A percentile compares a stretch with the other conserved stretches of the same genome.
Evolutionary conservation across 1,140 invertebrate species (phyloP).

Genomic region (Parapsyche elsis): DNA sequence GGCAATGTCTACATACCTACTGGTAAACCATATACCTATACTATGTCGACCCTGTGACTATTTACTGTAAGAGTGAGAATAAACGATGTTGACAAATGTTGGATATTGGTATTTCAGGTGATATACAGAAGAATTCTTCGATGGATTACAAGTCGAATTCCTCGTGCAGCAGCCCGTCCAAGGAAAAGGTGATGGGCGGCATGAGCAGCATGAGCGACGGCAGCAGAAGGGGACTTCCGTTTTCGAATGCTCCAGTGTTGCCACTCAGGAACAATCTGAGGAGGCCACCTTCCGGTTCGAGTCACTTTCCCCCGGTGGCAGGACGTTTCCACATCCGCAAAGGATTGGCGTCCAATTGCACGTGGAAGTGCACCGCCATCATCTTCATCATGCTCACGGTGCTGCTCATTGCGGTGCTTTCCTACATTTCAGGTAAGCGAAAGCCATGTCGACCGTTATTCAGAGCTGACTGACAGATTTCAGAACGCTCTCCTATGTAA

Average conservation of each 20-base stretch:
- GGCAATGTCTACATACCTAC: constrained; percentile 94
- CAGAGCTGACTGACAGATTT: too few species aligned
- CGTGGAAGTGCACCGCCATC: constrained; percentile 91
- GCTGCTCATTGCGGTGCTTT: constrained; percentile 82
- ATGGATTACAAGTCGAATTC: constrained; percentile 90
- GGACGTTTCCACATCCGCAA: constrained; percentile 88
- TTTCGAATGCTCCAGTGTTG: constrained; percentile 76
- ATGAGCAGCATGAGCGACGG: constrained; percentile 68
- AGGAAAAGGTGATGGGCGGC: constrained; percentile 70
- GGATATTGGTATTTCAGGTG: constrained; percentile 68
- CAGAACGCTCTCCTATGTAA: too few species aligned
- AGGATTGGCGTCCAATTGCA: constrained; percentile 85
- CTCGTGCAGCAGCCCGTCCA: constrained; percentile 82
- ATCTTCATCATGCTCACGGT: constrained; percentile 85
- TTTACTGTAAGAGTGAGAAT: not conserved
- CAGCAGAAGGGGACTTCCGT: constrained; percentile 68
- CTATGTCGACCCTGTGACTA: too few species aligned
- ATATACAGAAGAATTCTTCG: constrained; percentile 87
- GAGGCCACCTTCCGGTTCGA: constrained; percentile 69
- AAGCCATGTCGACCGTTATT: too few species aligned
- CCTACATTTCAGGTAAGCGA: constrained; percentile 85
- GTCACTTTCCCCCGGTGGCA: constrained; percentile 73
- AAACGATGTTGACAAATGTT: not conserved
- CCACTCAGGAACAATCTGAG: constrained; percentile 79
- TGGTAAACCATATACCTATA: constrained; percentile 66